Evolutionary conservation across 2,113 vertebrate species (phyloP).

Genomic region (Caracal caracal): DNA sequence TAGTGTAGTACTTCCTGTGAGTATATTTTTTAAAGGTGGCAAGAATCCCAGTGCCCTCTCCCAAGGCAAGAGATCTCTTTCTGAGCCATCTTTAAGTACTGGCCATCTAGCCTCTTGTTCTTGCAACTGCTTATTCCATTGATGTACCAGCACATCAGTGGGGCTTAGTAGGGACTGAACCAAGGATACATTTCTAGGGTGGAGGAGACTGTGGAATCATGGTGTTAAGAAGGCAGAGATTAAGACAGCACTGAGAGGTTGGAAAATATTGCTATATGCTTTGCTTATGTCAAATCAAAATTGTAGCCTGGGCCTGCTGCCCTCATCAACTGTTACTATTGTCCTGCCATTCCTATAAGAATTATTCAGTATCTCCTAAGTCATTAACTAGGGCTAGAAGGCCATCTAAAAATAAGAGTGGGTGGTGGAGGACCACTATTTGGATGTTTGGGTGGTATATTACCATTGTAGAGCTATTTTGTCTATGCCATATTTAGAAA

Average conservation of each 20-base stretch:
- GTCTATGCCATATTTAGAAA: background rate
- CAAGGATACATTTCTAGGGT: background rate
- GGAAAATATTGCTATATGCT: background rate
- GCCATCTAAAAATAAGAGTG: background rate
- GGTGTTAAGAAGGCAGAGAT: background rate
- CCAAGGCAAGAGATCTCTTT: background rate
- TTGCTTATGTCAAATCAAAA: background rate
- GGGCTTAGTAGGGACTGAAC: background rate
- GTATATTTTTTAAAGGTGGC: background rate
- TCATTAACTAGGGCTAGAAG: background rate
- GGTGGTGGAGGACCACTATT: background rate
- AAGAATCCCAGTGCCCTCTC: background rate
- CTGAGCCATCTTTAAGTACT: background rate
- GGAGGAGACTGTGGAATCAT: background rate
- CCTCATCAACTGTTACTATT: background rate
- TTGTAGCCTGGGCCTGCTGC: background rate
- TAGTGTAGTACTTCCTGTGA: background rate
- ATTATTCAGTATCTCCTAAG: background rate
- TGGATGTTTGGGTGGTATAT: background rate
- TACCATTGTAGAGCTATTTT: background rate
- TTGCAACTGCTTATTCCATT: background rate
- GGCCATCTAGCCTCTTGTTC: background rate
- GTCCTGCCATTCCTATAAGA: background rate
- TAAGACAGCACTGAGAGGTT: background rate
- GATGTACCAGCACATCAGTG: background rate